Percentiles rank a stretch among this genome's conserved stretches.
These are phyloP conservation scores for Poeciliopsis turneri DNA, from an alignment of 2,797 vertebrate genomes.

Conservation along the genomic window DNA sequence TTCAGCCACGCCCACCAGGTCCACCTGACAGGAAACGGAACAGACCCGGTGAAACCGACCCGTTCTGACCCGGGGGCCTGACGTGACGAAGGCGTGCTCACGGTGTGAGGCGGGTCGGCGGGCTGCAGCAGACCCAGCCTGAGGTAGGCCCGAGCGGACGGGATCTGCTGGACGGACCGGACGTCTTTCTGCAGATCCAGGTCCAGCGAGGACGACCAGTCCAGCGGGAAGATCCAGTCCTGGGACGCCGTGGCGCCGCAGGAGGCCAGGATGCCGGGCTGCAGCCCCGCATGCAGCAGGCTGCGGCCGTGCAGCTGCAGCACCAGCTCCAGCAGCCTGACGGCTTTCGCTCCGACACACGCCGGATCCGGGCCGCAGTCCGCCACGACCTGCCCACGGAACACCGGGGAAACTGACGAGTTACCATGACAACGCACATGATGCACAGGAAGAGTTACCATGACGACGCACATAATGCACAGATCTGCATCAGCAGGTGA, in stretches of 20 bases:
- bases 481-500: too few relatives aligned
- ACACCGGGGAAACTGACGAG: too few relatives aligned
- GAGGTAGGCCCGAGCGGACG: constrained; percentile 58
- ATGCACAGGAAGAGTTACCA: too few relatives aligned
- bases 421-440: too few relatives aligned
- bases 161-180: constrained; percentile 33
- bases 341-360: not conserved
- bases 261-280: constrained; percentile 45
- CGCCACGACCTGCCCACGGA: not conserved
- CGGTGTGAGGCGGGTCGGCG: constrained; percentile 61
- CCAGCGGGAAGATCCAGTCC: constrained; percentile 37
- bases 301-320: constrained; percentile 61
- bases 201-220: constrained; percentile 69
- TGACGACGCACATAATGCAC: too few relatives aligned
- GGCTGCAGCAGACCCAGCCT: constrained; percentile 59
- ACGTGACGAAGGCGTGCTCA: constrained; percentile 20
- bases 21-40: constrained; percentile 24
- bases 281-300: constrained; percentile 64
- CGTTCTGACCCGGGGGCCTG: not conserved
- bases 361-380: not conserved
- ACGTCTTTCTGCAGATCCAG: constrained; percentile 66
- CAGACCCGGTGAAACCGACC: not conserved
- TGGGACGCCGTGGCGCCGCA: not conserved
- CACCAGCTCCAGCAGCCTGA: constrained; percentile 62
- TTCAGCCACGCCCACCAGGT: constrained; percentile 56